phyloP scores from a whole-genome alignment of 2,113 vertebrate species.

The Atherinomorus stipes region DNA sequence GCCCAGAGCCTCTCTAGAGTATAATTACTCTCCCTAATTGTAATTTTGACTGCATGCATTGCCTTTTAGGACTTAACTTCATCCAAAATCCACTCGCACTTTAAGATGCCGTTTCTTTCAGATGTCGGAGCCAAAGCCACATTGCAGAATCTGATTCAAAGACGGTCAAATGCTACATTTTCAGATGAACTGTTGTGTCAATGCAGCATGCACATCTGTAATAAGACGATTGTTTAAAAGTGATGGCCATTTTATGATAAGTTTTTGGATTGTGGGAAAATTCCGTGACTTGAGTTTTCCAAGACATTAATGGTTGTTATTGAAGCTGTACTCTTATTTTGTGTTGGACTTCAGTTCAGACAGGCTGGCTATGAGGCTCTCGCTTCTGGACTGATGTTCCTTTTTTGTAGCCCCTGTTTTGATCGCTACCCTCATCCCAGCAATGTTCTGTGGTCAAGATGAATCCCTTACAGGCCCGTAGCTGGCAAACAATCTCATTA shows the following conservation, averaged over 20 bases:
- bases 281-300: conserved; percentile 47
- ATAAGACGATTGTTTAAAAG: conserved; percentile 31
- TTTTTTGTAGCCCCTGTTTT: conserved; percentile 46
- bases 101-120: conserved; percentile 7
- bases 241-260: conserved; percentile 36
- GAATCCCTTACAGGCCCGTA: conserved; percentile 33
- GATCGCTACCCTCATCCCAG: conserved; percentile 53
- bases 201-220: conserved; percentile 31
- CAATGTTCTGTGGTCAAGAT: conserved; percentile 60
- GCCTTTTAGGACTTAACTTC: conserved; percentile 20
- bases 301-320: conserved; percentile 55
- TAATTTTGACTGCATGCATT: conserved; percentile 43
- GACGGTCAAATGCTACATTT: conserved; percentile 20
- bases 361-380: conserved; percentile 3
- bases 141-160: conserved; percentile 9
- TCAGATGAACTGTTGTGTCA: conserved; percentile 1
- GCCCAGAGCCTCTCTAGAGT: conserved; percentile 30
- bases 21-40: conserved; percentile 46
- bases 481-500: conserved; percentile 51
- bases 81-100: conserved; percentile 23
- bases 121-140: conserved; percentile 19
- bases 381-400: conserved; percentile 37
- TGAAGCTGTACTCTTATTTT: conserved; percentile 62
- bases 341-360: conserved; percentile 56
- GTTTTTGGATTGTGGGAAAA: conserved; percentile 53